A percentile compares a stretch with the other conserved stretches of the same genome.
Conservation (phyloP, 2,113 vertebrate species). For the Desmodus rotundus region DNA sequence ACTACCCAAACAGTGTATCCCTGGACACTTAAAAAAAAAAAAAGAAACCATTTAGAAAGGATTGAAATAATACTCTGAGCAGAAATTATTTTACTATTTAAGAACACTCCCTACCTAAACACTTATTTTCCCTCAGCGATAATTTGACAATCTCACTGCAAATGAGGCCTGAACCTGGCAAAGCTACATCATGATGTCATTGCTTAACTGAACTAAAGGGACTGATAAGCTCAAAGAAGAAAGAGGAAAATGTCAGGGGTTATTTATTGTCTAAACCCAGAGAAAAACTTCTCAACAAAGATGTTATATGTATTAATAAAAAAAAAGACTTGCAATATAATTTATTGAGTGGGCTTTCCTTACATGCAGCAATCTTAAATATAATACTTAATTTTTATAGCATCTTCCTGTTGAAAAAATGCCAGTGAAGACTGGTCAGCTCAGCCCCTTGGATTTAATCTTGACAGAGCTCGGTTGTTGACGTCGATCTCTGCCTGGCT, state of each 20-base stretch:
- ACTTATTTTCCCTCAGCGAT: not conserved
- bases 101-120: not conserved
- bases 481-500: not conserved
- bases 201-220: constrained; percentile 25
- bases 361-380: not conserved
- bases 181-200: not conserved
- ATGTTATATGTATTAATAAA: not conserved
- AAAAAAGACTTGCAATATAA: not conserved
- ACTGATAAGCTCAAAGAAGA: not conserved
- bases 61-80: constrained; percentile 38
- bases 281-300: not conserved
- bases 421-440: not conserved
- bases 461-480: not conserved
- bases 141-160: not conserved
- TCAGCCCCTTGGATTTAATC: not conserved
- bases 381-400: not conserved
- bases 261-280: not conserved
- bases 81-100: constrained; percentile 49
- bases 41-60: constrained; percentile 61
- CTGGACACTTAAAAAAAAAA: constrained; percentile 34
- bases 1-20: not conserved
- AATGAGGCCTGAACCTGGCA: not conserved
- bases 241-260: not conserved
- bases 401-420: not conserved
- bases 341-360: not conserved